Conservation (phyloP, 2,797 vertebrate species). For the Coendou prehensilis region DNA sequence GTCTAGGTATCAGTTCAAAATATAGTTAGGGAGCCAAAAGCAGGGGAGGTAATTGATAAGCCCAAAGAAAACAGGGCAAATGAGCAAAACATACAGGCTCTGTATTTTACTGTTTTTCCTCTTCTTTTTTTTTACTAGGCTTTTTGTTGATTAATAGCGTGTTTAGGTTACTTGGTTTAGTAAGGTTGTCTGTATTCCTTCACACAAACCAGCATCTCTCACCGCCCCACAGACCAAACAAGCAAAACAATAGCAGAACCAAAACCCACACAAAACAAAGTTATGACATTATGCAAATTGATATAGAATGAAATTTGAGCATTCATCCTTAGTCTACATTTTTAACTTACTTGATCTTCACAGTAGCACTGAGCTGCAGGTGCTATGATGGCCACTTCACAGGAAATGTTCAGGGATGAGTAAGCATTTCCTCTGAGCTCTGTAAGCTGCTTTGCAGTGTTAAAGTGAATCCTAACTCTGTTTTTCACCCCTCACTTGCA, state of each 20-base stretch:
- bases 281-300: accelerated
- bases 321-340: not conserved
- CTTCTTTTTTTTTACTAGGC: not conserved
- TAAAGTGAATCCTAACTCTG: conserved; percentile 65
- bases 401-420: not conserved
- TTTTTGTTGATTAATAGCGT: not conserved
- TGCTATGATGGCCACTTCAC: accelerated
- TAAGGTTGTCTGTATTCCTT: not conserved
- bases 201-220: not conserved
- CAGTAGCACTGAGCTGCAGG: accelerated
- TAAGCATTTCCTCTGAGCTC: not conserved
- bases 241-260: not conserved
- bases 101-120: not conserved
- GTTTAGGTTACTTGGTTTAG: not conserved
- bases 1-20: not conserved
- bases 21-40: not conserved
- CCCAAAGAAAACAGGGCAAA: not conserved
- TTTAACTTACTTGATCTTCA: not conserved
- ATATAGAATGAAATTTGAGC: not conserved
- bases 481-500: conserved; percentile 69
- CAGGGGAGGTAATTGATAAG: not conserved
- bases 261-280: not conserved
- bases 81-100: not conserved
- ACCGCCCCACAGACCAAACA: not conserved
- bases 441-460: accelerated